Evolutionary conservation across 2,797 vertebrate species (phyloP).

Genomic region (Micropoecilia bifurca): DNA sequence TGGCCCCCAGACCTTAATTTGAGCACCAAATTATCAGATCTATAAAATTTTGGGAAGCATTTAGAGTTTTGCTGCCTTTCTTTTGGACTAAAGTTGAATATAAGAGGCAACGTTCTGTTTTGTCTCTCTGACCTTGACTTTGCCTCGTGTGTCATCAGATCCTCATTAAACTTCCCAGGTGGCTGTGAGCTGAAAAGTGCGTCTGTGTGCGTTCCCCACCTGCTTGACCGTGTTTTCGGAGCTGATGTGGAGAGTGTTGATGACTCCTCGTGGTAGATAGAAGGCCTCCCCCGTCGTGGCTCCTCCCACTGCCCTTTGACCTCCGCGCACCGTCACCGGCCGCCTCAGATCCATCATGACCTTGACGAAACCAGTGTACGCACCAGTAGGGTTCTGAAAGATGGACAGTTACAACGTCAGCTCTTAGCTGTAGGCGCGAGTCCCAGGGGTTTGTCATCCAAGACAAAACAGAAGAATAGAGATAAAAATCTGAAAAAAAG

Average conservation of each 20-base stretch:
- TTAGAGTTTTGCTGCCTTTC: neutral
- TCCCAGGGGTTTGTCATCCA: neutral
- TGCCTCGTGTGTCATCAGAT: slow-evolving; percentile 29
- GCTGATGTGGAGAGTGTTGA: slow-evolving; percentile 96
- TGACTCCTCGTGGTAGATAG: slow-evolving; percentile 84
- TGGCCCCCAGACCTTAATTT: too few relatives aligned
- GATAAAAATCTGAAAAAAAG: neutral
- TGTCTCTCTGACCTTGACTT: neutral
- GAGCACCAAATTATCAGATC: neutral
- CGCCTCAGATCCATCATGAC: slow-evolving; percentile 93
- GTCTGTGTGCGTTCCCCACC: slow-evolving; percentile 52
- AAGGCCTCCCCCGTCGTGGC: slow-evolving; percentile 82
- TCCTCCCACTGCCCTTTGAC: slow-evolving; percentile 51
- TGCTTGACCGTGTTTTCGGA: slow-evolving; percentile 92
- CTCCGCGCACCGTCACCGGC: slow-evolving; percentile 86
- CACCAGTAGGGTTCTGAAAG: slow-evolving; percentile 81
- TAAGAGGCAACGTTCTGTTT: neutral
- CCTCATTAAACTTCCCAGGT: slow-evolving; percentile 26
- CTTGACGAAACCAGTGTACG: slow-evolving; percentile 97
- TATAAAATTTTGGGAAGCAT: neutral
- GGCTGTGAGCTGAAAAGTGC: slow-evolving; percentile 14
- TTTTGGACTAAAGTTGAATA: neutral
- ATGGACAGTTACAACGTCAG: neutral
- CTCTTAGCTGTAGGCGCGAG: neutral
- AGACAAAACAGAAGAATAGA: neutral